These are phyloP conservation scores for Apogon talboti DNA, from an alignment of 2,797 vertebrate genomes.

Conservation along the genomic window DNA sequence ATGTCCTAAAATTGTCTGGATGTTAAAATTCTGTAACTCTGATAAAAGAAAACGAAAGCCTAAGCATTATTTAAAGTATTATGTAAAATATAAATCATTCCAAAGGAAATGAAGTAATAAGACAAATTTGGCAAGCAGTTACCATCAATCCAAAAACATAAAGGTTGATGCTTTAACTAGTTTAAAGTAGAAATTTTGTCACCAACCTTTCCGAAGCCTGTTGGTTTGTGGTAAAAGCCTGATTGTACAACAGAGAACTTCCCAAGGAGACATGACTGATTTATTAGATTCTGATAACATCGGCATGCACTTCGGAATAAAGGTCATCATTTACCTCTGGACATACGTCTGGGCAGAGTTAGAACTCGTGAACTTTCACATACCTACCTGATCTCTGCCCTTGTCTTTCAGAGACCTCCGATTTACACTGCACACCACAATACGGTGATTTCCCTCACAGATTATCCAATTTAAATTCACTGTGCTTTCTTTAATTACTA, in stretches of 20 bases:
- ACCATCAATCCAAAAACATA: conserved; percentile 91
- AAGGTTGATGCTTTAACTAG: conserved; percentile 87
- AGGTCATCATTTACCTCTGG: conserved; percentile 85
- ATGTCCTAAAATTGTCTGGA: conserved; percentile 24
- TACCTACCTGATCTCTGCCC: conserved; percentile 90
- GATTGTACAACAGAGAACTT: conserved; percentile 85
- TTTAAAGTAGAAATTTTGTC: conserved; percentile 83
- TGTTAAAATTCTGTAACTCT: not conserved
- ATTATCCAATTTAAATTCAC: conserved; percentile 1
- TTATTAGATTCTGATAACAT: conserved; percentile 76
- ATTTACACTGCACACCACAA: conserved; percentile 76
- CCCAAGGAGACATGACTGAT: conserved; percentile 86
- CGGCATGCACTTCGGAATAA: conserved; percentile 73
- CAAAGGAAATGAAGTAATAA: conserved; percentile 45
- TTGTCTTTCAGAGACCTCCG: conserved; percentile 86
- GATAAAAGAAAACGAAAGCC: conserved; percentile 14
- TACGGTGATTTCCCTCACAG: not conserved
- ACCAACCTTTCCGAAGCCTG: conserved; percentile 92
- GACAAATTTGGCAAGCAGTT: conserved; percentile 85
- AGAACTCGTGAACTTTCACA: conserved; percentile 83
- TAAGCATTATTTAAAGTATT: conserved; percentile 21
- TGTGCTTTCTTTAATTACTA: not conserved
- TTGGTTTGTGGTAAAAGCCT: conserved; percentile 92
- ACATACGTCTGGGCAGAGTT: conserved; percentile 83
- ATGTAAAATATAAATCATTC: conserved; percentile 47